Conservation (phyloP, 2,113 vertebrate species). For the Petrocephalus zakoni region DNA sequence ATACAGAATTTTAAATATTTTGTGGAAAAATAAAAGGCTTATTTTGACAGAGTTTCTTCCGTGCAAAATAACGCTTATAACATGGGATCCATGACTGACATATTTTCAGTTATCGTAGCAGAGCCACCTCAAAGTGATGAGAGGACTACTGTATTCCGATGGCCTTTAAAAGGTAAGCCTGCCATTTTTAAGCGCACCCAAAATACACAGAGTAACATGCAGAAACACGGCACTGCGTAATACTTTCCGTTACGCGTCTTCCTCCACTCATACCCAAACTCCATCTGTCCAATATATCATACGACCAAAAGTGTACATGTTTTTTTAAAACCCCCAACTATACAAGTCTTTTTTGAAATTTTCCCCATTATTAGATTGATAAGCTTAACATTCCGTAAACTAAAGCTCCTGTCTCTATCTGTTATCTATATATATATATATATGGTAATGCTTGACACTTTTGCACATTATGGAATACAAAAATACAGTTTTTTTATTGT, state of each 20-base stretch:
- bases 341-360: background rate
- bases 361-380: background rate
- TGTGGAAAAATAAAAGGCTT: background rate
- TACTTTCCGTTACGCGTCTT: background rate
- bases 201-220: slow-evolving; percentile 53
- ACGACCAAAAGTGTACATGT: background rate
- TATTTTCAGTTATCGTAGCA: background rate
- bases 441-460: slow-evolving; percentile 15
- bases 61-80: background rate
- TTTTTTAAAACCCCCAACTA: background rate
- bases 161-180: slow-evolving; percentile 44
- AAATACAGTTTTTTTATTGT: slow-evolving; percentile 1
- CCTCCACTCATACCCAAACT: background rate
- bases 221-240: slow-evolving; percentile 39
- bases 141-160: background rate
- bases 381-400: background rate
- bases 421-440: background rate
- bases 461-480: slow-evolving; percentile 2
- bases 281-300: background rate
- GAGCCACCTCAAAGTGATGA: background rate
- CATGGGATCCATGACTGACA: background rate
- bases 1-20: background rate
- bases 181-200: slow-evolving; percentile 25
- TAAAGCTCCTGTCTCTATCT: background rate
- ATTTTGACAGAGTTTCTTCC: background rate